Evolutionary conservation across 2,888 invertebrate species (phyloP).

Genomic region (Eretmocerus hayati): DNA sequence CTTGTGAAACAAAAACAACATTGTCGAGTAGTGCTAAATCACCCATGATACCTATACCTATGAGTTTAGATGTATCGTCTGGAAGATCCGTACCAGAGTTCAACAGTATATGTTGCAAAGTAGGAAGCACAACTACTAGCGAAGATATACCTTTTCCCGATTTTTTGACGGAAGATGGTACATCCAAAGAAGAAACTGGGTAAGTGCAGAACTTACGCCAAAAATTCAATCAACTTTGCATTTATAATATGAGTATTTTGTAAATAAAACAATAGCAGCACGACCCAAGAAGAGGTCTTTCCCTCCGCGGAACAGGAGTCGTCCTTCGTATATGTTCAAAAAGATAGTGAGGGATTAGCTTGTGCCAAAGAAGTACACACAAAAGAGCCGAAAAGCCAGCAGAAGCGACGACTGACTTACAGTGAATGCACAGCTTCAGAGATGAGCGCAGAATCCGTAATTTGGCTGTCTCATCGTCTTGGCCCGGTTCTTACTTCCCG

Average conservation of each 20-base stretch:
- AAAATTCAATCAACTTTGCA: neutral
- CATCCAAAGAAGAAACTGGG: constrained; percentile 6
- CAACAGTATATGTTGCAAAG: constrained; percentile 57
- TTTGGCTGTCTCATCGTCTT: constrained; percentile 87
- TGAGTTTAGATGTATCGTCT: constrained; percentile 45
- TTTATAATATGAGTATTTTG: neutral
- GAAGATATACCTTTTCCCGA: constrained; percentile 34
- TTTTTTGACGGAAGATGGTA: constrained; percentile 19
- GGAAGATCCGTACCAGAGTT: constrained; percentile 52
- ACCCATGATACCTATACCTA: constrained; percentile 67
- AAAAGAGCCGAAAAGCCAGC: neutral
- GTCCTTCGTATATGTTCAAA: constrained; percentile 15
- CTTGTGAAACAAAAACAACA: constrained; percentile 42
- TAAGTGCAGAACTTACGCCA: neutral
- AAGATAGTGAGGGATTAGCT: constrained; percentile 4
- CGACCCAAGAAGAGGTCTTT: constrained; percentile 7
- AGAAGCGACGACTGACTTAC: constrained; percentile 16
- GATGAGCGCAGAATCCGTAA: constrained; percentile 78
- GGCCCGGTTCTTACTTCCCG: constrained; percentile 92
- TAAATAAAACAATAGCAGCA: neutral
- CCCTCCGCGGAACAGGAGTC: constrained; percentile 13
- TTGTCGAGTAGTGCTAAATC: constrained; percentile 49
- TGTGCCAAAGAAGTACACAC: constrained; percentile 12
- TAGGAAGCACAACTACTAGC: constrained; percentile 54
- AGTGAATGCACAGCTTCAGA: constrained; percentile 63